Evolutionary conservation across 2,888 invertebrate species (phyloP).

Genomic region (Thyatira batis): DNA sequence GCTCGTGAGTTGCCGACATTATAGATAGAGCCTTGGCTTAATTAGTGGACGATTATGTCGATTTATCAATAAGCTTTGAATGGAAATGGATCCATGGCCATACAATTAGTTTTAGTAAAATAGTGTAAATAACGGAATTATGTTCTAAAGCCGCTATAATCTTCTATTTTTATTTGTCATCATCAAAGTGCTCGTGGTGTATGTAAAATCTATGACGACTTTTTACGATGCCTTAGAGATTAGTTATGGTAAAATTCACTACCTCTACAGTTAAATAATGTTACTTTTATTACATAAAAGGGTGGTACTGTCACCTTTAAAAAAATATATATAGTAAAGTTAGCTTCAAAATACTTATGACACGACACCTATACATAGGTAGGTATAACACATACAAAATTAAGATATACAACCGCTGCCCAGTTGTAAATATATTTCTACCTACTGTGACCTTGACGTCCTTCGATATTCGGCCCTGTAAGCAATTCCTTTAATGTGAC

Average conservation of each 20-base stretch:
- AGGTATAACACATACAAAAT: background rate
- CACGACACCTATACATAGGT: too few relatives aligned
- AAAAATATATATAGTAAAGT: too few relatives aligned
- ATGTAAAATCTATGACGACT: too few relatives aligned
- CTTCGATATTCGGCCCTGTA: background rate
- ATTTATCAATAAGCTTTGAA: background rate
- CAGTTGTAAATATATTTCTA: background rate
- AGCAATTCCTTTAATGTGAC: background rate
- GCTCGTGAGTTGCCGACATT: background rate
- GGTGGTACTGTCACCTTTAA: too few relatives aligned
- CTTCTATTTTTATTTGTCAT: background rate
- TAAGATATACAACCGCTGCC: background rate
- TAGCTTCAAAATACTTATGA: too few relatives aligned
- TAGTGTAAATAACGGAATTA: background rate
- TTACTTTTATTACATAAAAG: too few relatives aligned
- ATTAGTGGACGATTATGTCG: background rate
- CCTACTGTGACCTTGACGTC: background rate
- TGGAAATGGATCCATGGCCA: background rate
- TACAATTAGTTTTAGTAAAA: too few relatives aligned
- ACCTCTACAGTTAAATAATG: too few relatives aligned
- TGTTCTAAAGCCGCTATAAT: background rate
- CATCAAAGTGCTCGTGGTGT: too few relatives aligned
- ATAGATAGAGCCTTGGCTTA: background rate
- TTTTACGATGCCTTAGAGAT: too few relatives aligned
- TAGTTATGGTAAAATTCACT: too few relatives aligned